These are phyloP conservation scores for Dicentrarchus labrax DNA, from an alignment of 2,113 vertebrate species.

Conservation along the genomic window DNA sequence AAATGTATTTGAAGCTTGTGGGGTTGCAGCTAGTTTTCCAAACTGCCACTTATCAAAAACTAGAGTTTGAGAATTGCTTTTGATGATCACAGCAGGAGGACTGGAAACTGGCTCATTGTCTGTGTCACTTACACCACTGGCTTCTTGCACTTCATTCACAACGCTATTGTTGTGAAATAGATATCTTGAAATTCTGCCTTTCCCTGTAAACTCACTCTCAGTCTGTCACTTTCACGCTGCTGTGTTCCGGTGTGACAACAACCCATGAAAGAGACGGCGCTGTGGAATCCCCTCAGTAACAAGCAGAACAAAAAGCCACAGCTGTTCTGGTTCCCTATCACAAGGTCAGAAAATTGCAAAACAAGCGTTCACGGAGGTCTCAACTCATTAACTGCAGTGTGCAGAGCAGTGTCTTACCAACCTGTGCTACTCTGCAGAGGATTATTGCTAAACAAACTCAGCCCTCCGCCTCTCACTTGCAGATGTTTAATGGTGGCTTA, in stretches of 20 bases:
- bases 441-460: slow-evolving; percentile 23
- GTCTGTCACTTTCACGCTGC: slow-evolving; percentile 20
- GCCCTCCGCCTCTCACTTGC: neutral
- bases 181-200: slow-evolving; percentile 1
- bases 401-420: neutral
- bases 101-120: neutral
- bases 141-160: neutral
- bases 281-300: slow-evolving; percentile 37
- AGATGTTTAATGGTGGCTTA: slow-evolving; percentile 29
- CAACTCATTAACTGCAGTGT: slow-evolving; percentile 9
- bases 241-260: slow-evolving; percentile 26
- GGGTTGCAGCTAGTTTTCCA: neutral
- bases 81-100: neutral
- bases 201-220: slow-evolving; percentile 23
- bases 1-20: neutral
- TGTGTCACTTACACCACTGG: neutral
- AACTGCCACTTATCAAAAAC: neutral
- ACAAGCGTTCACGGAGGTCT: slow-evolving; percentile 1
- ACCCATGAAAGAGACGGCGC: slow-evolving; percentile 28
- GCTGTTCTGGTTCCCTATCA: slow-evolving; percentile 31
- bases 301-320: slow-evolving; percentile 41
- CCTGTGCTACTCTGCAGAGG: slow-evolving; percentile 13
- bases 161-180: slow-evolving; percentile 17
- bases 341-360: slow-evolving; percentile 39
- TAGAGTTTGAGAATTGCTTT: neutral